Evolutionary conservation across 2,113 vertebrate genomes (phyloP).

Genomic region (Cacatua alba): DNA sequence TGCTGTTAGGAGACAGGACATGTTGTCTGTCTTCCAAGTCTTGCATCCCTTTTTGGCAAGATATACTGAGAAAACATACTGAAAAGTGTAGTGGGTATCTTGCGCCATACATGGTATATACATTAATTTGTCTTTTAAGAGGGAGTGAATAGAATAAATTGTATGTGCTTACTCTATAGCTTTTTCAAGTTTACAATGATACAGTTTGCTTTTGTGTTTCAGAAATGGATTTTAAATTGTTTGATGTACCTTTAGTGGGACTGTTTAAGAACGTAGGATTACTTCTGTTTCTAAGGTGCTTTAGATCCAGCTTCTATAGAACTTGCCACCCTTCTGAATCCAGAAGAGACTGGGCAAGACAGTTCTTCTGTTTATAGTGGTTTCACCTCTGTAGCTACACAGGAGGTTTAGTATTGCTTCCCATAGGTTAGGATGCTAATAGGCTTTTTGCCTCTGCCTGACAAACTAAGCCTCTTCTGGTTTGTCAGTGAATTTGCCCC

Average conservation of each 20-base stretch:
- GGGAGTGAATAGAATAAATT: not conserved
- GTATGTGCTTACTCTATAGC: not conserved
- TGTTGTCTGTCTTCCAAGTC: not conserved
- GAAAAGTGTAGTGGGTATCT: not conserved
- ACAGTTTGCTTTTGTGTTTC: not conserved
- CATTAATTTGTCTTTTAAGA: not conserved
- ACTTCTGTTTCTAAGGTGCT: not conserved
- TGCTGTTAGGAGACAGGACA: not conserved
- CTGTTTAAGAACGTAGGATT: not conserved
- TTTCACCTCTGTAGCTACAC: not conserved
- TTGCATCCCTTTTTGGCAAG: not conserved
- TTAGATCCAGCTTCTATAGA: not conserved
- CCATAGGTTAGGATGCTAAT: not conserved
- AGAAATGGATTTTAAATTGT: not conserved
- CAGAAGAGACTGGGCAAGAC: not conserved
- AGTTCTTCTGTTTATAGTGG: not conserved
- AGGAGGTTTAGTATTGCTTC: not conserved
- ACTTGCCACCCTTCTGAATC: not conserved
- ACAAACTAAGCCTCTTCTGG: not conserved
- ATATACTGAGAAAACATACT: not conserved
- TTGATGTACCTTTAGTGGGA: not conserved
- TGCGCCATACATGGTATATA: not conserved
- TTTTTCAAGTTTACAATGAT: not conserved
- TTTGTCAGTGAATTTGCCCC: not conserved
- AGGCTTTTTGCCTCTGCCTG: not conserved